Evolutionary conservation across 1,140 invertebrate species (phyloP), one percentile per base, ranked within the genome.

Genomic region (Hyles euphorbiae): DNA sequence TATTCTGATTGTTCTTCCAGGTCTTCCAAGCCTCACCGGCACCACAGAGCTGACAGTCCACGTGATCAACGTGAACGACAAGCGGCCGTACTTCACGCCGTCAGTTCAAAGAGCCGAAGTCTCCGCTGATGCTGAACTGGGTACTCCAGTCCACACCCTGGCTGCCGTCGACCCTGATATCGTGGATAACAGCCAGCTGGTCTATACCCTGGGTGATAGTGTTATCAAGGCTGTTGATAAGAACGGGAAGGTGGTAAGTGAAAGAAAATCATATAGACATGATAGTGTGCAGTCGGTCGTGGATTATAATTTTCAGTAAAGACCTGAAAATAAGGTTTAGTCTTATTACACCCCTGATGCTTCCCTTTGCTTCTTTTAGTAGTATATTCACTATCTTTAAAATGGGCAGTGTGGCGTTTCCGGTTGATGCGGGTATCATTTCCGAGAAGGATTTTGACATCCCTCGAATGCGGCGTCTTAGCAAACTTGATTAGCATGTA

Each of bases 1-100:
- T 22, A 22, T 22, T 22, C 2, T 0, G 22, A n/a, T n/a, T 2
- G 22, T 22, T 22, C 22, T 22, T 47, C 6, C 63, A 94, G 93
- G 94, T 47, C 93, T 92, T 2, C 95, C 96, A 6, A 93, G 93
- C 68, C 83, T 96, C 53, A 96, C 95, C 0, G 95, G 96, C 9
- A 96, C 95, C 0, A 93, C 95, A 0, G 94, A 93, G 1, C 70
- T 98, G 1, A 93, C 92, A 48, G 91, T 98, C 2, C 93, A 92
- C 66, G 92, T 98, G 2, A 91, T 94, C 32, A 96, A 97, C 77
- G 95, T 94, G 34, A 98, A 98, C 78, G 95, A 98, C 76, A 98
- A 97, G 81, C 91, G 93, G 62, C 97, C 97, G 0, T 94, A 94
- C 72, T 98, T 99, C 77, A 92, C 91, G 3, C 97, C 97, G 0